Base-by-base conservation (phyloP, 2,888 invertebrate species). In the Craniophora ligustri region DNA sequence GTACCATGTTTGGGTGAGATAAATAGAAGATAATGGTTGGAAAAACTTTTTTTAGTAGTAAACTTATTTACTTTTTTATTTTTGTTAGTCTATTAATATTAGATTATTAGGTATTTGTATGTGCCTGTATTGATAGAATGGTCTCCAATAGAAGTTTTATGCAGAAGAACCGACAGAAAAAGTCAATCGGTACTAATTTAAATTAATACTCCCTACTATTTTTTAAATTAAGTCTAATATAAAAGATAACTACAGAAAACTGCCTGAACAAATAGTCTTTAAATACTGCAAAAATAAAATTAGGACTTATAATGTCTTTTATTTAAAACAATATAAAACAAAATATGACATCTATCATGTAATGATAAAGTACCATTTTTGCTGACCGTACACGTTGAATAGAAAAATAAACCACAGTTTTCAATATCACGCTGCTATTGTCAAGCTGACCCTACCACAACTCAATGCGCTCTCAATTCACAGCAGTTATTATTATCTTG, bases 391-490 rank as follows among this genome's bases (percentile, higher is more conserved):
- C 79, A 72, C 60, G 58, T 59, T 51, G 66, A 71, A 66, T 54
- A 63, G 63, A 55, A 61, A 83, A 82, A 79, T 74, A 78, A 79
- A 76, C 78, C 74, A 65, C 77, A 77, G 78, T 83, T 86, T 87
- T 86, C 85, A 86, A 86, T 84, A 89, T 86, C 87, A 81, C 81
- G 76, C 75, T 76, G 82, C 85, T 83, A 86, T 90, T 92, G 87
- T 86, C 87, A 82, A 78, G 86, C 87, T 89, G 91, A 90, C 92
- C 91, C 85, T 92, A 91, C 92, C 87, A 82, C 88, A 83, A 86
- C 90, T 91, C 91, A 90, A 91, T 89, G 90, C 92, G 90, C 91
- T 91, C 90, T 91, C 92, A 91, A 92, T 92, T 91, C 92, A 85
- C 88, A 85, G 87, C 88, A 88, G 89, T 92, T 92, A 92, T 92